These are phyloP conservation scores for Mycetomoellerius zeteki DNA, from an alignment of 1,140 invertebrate genomes.

Conservation along the genomic window DNA sequence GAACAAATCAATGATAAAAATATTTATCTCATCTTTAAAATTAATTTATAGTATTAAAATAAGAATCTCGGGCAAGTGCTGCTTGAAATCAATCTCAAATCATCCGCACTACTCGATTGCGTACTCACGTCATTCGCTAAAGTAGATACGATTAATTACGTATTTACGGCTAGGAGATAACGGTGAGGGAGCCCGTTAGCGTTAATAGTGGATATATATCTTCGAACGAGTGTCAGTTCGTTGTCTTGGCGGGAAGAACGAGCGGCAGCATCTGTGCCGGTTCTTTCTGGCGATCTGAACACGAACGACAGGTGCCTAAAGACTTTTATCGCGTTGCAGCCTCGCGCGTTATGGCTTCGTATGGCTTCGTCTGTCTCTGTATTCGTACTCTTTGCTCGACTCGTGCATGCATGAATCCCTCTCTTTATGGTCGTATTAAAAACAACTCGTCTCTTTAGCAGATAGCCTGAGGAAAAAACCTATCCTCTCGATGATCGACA, in stretches of 20 bases:
- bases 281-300: constrained; percentile 51
- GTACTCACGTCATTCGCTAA: constrained; percentile 9
- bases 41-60: not conserved
- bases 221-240: constrained; percentile 54
- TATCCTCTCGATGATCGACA: not conserved
- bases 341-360: constrained; percentile 58
- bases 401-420: constrained; percentile 4
- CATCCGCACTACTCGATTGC: not conserved
- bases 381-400: constrained; percentile 40
- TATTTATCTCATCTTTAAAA: not conserved
- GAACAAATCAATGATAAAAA: not conserved
- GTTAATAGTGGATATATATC: constrained; percentile 61
- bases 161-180: constrained; percentile 56
- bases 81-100: not conserved
- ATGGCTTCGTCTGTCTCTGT: constrained; percentile 50
- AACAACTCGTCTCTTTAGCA: constrained; percentile 51
- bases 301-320: constrained; percentile 66
- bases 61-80: not conserved
- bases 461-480: not conserved
- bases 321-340: constrained; percentile 59
- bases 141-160: constrained; percentile 61
- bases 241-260: constrained; percentile 53
- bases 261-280: constrained; percentile 63
- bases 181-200: constrained; percentile 55
- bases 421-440: constrained; percentile 51